Percentiles rank a stretch among this genome's conserved stretches.
Evolutionary conservation across 1,140 invertebrate genomes (phyloP).

Genomic region (Achatina immaculata): DNA sequence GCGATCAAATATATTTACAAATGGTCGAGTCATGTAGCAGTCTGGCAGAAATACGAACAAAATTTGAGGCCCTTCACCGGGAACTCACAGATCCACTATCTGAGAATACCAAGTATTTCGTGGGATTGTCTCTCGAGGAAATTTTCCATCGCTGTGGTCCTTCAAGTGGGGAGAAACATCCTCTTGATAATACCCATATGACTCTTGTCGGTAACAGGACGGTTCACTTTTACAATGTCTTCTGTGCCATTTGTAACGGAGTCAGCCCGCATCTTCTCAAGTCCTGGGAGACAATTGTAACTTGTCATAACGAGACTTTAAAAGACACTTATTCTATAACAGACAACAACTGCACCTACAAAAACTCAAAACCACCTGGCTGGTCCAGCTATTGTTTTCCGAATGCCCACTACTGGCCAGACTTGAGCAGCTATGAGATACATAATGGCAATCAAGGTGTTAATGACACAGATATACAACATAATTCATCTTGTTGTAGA

Average conservation of each 20-base stretch:
- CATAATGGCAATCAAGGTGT: too few species aligned
- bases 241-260: conserved; percentile 29
- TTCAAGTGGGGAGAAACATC: not conserved
- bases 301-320: not conserved
- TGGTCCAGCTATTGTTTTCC: not conserved
- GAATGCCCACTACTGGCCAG: too few species aligned
- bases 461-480: not conserved
- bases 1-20: not conserved
- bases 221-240: conserved; percentile 25
- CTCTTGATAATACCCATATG: not conserved
- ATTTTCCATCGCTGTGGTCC: not conserved
- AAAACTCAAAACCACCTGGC: not conserved
- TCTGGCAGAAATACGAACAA: not conserved
- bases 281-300: not conserved
- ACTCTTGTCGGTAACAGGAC: not conserved
- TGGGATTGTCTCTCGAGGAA: not conserved
- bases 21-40: not conserved
- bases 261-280: not conserved
- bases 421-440: not conserved
- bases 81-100: not conserved
- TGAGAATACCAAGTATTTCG: not conserved
- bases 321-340: not conserved
- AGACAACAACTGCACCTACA: not conserved
- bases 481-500: not conserved
- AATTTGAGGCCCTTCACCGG: not conserved